These are phyloP conservation scores for Trochalopteron elliotii DNA, from an alignment of 2,113 vertebrate genomes.

Conservation along the genomic window DNA sequence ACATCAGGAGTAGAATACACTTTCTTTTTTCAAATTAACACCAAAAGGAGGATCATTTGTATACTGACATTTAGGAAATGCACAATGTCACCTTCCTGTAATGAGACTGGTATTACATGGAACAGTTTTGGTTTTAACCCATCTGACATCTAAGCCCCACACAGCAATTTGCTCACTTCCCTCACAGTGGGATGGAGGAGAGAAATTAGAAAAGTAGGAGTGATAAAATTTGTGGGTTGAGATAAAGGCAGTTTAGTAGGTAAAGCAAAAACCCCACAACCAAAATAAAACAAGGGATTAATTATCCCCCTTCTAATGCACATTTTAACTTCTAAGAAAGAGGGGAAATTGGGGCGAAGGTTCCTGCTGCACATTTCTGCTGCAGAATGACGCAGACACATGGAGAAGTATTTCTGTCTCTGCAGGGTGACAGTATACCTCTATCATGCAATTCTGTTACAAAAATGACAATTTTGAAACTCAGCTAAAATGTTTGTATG, in stretches of 20 bases:
- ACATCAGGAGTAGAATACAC: neutral
- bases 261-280: neutral
- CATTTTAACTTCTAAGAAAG: neutral
- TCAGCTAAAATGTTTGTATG: neutral
- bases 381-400: neutral
- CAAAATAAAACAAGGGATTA: neutral
- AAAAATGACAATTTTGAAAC: neutral
- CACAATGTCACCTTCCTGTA: neutral
- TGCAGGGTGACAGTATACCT: neutral
- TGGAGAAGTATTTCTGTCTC: neutral
- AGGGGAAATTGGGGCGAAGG: neutral
- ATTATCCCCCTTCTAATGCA: neutral
- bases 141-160: neutral
- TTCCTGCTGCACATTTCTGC: neutral
- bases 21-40: neutral
- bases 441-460: neutral
- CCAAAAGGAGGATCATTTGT: neutral
- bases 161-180: fast-evolving
- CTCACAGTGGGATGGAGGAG: neutral
- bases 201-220: neutral
- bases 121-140: neutral
- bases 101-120: neutral
- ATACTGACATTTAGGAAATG: neutral
- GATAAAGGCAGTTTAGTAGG: neutral
- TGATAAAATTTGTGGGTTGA: neutral